Evolutionary conservation across 30 jellyfish, hydroid and myxozoan genomes (phyloP).

Genomic region (Chrysaora quinquecirrha): DNA sequence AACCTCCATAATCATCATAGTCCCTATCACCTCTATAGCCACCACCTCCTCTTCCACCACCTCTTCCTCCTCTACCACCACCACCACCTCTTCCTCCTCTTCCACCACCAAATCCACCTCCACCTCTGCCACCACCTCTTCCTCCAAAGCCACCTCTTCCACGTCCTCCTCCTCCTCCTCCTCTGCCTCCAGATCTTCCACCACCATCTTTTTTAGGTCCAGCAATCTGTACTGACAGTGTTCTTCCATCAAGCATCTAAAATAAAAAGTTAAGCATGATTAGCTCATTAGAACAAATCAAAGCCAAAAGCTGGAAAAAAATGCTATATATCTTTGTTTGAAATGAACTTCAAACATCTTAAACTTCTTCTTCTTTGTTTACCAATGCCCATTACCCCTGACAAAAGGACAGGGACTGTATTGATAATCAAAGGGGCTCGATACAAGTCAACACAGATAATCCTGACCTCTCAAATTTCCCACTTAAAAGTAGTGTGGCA

Average conservation of each 20-base stretch:
- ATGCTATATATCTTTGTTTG: too few species aligned
- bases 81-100: background rate
- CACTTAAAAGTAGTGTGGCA: too few species aligned
- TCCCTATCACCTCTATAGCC: constrained; percentile 18
- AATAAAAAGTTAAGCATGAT: too few species aligned
- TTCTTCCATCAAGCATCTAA: constrained; percentile 53
- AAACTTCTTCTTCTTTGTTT: too few species aligned
- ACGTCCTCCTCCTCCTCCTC: constrained; percentile 63
- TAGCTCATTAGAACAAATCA: too few species aligned
- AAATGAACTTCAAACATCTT: too few species aligned
- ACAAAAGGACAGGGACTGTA: too few species aligned
- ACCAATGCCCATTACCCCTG: too few species aligned
- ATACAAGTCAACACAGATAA: too few species aligned
- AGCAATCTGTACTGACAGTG: constrained; percentile 60
- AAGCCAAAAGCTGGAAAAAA: too few species aligned
- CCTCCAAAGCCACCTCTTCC: constrained; percentile 34
- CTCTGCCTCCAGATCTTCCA: constrained; percentile 70
- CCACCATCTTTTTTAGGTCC: constrained; percentile 78
- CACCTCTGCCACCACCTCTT: constrained; percentile 75
- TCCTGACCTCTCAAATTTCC: too few species aligned
- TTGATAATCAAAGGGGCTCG: too few species aligned
- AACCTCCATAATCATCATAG: background rate
- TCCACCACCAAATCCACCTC: background rate
- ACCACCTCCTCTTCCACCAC: constrained; percentile 29
- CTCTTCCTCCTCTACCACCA: constrained; percentile 20